phyloP scores from a whole-genome alignment of 2,797 vertebrate genomes.

The Sphenopsis melanotis region DNA sequence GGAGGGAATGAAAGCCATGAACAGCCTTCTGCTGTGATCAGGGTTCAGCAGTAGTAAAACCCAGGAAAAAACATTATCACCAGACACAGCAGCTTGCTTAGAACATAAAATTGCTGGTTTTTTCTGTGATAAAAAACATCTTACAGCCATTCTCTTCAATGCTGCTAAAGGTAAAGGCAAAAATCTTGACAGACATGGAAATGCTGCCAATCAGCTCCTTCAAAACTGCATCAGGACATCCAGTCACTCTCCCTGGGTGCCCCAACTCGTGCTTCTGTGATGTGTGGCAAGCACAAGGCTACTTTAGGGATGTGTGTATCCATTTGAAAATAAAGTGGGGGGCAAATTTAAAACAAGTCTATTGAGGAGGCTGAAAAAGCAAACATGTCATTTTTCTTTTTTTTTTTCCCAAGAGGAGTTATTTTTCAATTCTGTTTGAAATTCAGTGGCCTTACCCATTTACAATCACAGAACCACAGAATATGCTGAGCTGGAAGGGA shows the following conservation, averaged over 20 bases:
- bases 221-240: not conserved
- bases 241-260: not conserved
- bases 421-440: not conserved
- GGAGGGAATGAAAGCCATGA: not conserved
- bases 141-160: not conserved
- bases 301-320: not conserved
- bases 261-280: not conserved
- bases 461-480: not conserved
- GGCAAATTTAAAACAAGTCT: not conserved
- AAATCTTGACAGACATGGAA: not conserved
- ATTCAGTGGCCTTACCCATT: not conserved
- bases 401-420: not conserved
- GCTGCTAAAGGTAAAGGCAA: not conserved
- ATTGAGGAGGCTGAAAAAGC: not conserved
- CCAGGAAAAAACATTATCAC: not conserved
- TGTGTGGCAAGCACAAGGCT: not conserved
- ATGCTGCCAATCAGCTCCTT: not conserved
- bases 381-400: rapidly evolving
- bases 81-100: not conserved
- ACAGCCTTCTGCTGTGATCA: not conserved
- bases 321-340: not conserved
- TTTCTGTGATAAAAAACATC: not conserved
- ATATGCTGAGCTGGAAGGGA: not conserved
- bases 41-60: not conserved
- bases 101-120: not conserved